A percentile compares a stretch with the other conserved stretches of the same genome.
phyloP scores from a whole-genome alignment of 2,888 invertebrate species.

The Sclerodermus sp. region DNA sequence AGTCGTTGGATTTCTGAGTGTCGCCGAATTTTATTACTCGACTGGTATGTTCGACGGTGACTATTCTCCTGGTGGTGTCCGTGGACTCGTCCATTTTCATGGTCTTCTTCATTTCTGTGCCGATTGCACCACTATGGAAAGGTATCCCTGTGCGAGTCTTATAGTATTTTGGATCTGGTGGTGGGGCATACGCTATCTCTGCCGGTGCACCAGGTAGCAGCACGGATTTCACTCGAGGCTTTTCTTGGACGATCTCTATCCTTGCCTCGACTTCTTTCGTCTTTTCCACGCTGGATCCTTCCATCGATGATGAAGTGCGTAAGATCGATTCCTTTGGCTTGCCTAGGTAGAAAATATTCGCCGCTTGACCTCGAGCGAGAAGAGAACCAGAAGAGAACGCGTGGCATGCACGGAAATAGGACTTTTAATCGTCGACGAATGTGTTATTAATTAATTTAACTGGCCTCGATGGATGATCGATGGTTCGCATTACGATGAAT shows the following conservation, averaged over 20 bases:
- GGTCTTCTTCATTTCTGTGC: constrained; percentile 70
- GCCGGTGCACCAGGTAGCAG: constrained; percentile 65
- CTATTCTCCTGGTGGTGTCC: constrained; percentile 66
- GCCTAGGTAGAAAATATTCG: constrained; percentile 45
- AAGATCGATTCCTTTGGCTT: constrained; percentile 55
- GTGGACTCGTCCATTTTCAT: constrained; percentile 73
- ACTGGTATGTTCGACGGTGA: constrained; percentile 71
- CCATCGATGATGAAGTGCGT: constrained; percentile 23
- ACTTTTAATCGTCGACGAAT: not conserved
- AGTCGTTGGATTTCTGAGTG: constrained; percentile 24
- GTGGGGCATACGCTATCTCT: constrained; percentile 63
- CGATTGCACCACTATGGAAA: constrained; percentile 63
- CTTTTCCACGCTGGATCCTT: constrained; percentile 20
- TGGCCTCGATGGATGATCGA: not conserved
- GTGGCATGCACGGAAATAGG: not conserved
- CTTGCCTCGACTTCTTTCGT: constrained; percentile 19
- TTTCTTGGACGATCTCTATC: constrained; percentile 22
- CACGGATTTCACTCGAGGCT: constrained; percentile 47
- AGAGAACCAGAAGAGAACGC: constrained; percentile 6
- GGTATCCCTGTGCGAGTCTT: constrained; percentile 62
- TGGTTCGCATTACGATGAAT: not conserved
- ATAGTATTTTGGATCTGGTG: constrained; percentile 60
- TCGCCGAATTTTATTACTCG: constrained; percentile 70
- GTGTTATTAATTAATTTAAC: not conserved
- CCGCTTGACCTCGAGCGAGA: constrained; percentile 25